These are phyloP conservation scores for Hypena proboscidalis DNA, from an alignment of 2,888 invertebrate species.

Conservation along the genomic window DNA sequence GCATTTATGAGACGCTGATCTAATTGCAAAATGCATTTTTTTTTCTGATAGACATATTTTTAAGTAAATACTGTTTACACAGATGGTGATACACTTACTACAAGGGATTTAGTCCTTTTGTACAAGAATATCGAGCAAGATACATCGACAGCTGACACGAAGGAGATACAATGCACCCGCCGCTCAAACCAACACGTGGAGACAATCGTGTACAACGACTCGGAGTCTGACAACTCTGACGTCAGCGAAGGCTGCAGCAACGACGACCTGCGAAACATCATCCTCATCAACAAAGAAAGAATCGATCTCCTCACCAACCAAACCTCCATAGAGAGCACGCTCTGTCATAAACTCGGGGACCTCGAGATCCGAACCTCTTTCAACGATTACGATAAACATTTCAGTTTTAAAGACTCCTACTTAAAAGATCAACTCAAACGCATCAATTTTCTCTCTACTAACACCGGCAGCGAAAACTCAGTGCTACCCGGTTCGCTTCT, in stretches of 20 bases:
- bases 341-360: slow-evolving; percentile 69
- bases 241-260: slow-evolving; percentile 60
- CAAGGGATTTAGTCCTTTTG: slow-evolving; percentile 69
- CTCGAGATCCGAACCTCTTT: slow-evolving; percentile 57
- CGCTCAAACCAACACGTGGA: slow-evolving; percentile 71
- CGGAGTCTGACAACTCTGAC: slow-evolving; percentile 65
- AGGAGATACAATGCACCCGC: slow-evolving; percentile 38
- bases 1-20: no score
- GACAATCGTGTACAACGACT: slow-evolving; percentile 65
- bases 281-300: slow-evolving; percentile 64
- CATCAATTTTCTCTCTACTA: slow-evolving; percentile 48
- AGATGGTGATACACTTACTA: slow-evolving; percentile 56
- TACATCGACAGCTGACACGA: slow-evolving; percentile 54
- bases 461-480: slow-evolving; percentile 45
- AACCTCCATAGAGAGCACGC: slow-evolving; percentile 56
- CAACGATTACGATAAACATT: slow-evolving; percentile 54
- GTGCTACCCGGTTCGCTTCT: slow-evolving; percentile 65
- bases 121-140: slow-evolving; percentile 75
- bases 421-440: slow-evolving; percentile 61
- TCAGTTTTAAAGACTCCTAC: slow-evolving; percentile 61
- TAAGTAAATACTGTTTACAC: slow-evolving; percentile 19
- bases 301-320: slow-evolving; percentile 60
- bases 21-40: no score
- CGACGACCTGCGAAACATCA: slow-evolving; percentile 62
- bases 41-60: neutral